Percentiles rank a stretch among this genome's conserved stretches.
Conservation (phyloP, 2,797 vertebrate genomes). For the Nannoperca obscura region DNA sequence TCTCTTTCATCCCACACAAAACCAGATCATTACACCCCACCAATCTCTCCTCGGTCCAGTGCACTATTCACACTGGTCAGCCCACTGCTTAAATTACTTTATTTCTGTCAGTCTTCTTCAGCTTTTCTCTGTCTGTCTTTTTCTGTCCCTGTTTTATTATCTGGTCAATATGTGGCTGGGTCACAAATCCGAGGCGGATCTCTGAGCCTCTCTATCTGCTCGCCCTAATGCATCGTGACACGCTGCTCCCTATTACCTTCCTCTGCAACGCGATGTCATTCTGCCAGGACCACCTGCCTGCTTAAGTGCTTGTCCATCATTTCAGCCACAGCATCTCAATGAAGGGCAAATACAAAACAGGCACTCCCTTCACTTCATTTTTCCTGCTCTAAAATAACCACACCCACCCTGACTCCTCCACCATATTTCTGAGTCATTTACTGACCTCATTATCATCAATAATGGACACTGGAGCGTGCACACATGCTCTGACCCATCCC, state of each 20-base stretch:
- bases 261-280: constrained; percentile 31
- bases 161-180: constrained; percentile 33
- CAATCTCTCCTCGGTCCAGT: constrained; percentile 1
- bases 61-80: constrained; percentile 52
- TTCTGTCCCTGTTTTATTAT: constrained; percentile 41
- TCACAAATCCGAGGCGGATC: constrained; percentile 27
- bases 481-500: constrained; percentile 25
- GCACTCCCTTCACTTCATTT: constrained; percentile 10
- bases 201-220: constrained; percentile 38
- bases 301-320: constrained; percentile 62
- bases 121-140: constrained; percentile 16
- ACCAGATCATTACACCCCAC: constrained; percentile 40
- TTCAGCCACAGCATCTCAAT: constrained; percentile 16
- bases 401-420: constrained; percentile 5
- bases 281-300: constrained; percentile 42
- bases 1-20: constrained; percentile 12
- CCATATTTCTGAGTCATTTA: constrained; percentile 43
- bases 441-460: constrained; percentile 51
- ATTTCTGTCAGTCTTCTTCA: constrained; percentile 48
- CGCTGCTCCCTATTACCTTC: constrained; percentile 46
- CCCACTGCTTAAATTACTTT: constrained; percentile 47
- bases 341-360: constrained; percentile 39
- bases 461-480: constrained; percentile 42
- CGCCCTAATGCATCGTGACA: constrained; percentile 51
- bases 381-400: constrained; percentile 21